phyloP scores from a whole-genome alignment of 2,113 vertebrate species.

The Irena cyanogastra region DNA sequence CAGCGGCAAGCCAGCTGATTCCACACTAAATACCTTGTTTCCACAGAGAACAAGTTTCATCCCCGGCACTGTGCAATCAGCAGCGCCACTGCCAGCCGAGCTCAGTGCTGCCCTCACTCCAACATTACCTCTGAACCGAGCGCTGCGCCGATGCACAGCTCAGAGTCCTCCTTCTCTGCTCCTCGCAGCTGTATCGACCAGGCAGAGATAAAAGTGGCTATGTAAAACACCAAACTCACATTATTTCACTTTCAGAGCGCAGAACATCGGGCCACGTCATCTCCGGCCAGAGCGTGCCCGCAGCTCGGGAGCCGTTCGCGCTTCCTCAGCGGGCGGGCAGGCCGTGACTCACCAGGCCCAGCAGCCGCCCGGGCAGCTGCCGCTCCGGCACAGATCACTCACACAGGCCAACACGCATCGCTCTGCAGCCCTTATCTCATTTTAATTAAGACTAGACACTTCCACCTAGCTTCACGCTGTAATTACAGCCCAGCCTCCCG shows the following conservation, averaged over 20 bases:
- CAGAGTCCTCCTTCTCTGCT: neutral
- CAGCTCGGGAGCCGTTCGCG: accelerated
- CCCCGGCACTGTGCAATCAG: accelerated
- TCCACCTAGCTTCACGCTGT: neutral
- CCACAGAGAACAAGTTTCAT: neutral
- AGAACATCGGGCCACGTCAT: neutral
- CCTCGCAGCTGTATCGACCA: neutral
- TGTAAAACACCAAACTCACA: neutral
- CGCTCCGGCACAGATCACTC: neutral
- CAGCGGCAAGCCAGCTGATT: neutral
- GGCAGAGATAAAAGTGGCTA: neutral
- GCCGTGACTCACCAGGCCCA: neutral
- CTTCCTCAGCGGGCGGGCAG: neutral
- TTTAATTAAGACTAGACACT: conserved; percentile 15
- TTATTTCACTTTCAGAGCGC: neutral
- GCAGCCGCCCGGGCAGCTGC: neutral
- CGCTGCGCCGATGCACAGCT: accelerated
- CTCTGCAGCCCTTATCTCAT: neutral
- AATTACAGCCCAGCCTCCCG: neutral
- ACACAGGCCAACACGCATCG: accelerated
- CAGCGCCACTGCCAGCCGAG: neutral
- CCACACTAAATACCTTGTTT: neutral
- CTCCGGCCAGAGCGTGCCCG: neutral
- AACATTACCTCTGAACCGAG: accelerated
- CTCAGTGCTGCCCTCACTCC: conserved; percentile 29